Conservation (phyloP, 1,140 invertebrate species). For the Drosophila fuyamai region DNA sequence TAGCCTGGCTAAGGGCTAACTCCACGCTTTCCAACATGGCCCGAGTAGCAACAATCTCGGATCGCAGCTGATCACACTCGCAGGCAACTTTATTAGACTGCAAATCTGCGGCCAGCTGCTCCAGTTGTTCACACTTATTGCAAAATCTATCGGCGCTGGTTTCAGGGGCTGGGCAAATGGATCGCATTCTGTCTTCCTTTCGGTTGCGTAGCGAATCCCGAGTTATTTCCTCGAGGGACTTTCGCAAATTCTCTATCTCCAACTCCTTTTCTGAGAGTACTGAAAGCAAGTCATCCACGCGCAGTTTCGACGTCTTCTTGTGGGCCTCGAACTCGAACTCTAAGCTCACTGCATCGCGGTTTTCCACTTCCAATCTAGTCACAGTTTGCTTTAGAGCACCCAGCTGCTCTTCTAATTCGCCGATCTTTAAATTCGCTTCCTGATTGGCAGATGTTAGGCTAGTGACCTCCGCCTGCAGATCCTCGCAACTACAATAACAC, state of each 20-base stretch:
- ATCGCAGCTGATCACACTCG: slow-evolving; percentile 53
- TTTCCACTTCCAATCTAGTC: slow-evolving; percentile 71
- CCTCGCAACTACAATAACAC: slow-evolving; percentile 37
- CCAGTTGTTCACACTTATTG: slow-evolving; percentile 45
- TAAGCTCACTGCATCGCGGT: slow-evolving; percentile 67
- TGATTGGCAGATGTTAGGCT: slow-evolving; percentile 32
- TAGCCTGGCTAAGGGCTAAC: slow-evolving; percentile 24
- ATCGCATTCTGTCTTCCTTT: slow-evolving; percentile 65
- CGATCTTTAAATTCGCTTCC: slow-evolving; percentile 42
- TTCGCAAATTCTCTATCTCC: slow-evolving; percentile 43
- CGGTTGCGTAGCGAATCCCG: slow-evolving; percentile 51
- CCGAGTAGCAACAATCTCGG: slow-evolving; percentile 38
- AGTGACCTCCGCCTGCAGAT: slow-evolving; percentile 43
- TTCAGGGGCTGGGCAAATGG: slow-evolving; percentile 38
- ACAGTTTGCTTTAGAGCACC: slow-evolving; percentile 47
- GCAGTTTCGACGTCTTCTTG: slow-evolving; percentile 61
- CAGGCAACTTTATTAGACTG: slow-evolving; percentile 38
- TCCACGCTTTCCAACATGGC: slow-evolving; percentile 53
- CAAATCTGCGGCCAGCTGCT: slow-evolving; percentile 1
- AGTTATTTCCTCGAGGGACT: slow-evolving; percentile 41
- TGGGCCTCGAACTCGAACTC: slow-evolving; percentile 76
- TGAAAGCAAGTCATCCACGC: slow-evolving; percentile 75
- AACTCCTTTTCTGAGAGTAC: slow-evolving; percentile 70
- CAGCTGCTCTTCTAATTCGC: slow-evolving; percentile 51
- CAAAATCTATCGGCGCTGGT: slow-evolving; percentile 1